A percentile compares a stretch with the other conserved stretches of the same genome.
Conservation (phyloP, 2,797 vertebrate genomes). For the Pterois miles region DNA sequence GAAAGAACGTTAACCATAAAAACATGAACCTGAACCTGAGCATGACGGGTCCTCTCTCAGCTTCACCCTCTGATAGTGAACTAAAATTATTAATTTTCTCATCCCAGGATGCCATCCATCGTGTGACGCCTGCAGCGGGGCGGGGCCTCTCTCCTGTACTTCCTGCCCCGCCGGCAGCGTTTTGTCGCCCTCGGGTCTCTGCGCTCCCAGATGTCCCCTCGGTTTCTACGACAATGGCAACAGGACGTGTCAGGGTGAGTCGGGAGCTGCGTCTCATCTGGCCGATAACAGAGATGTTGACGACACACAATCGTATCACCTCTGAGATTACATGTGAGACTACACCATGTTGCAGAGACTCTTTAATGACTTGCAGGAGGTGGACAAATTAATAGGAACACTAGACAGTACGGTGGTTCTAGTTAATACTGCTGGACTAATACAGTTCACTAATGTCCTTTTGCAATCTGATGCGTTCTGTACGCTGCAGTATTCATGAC, state of each 20-base stretch:
- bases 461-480: background rate
- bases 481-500: background rate
- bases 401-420: background rate
- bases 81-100: background rate
- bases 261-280: background rate
- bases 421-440: background rate
- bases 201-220: conserved; percentile 79
- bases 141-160: conserved; percentile 85
- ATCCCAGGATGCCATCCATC: conserved; percentile 89
- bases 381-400: background rate
- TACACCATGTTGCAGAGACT: accelerated
- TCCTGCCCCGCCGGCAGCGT: conserved; percentile 82
- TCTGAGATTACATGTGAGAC: background rate
- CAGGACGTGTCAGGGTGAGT: conserved; percentile 86
- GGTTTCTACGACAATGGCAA: conserved; percentile 86
- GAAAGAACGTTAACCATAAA: no score
- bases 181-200: conserved; percentile 84
- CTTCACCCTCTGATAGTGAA: background rate
- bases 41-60: background rate
- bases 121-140: conserved; percentile 85
- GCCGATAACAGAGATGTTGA: background rate
- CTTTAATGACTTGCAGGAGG: background rate
- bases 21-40: background rate
- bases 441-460: background rate
- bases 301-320: background rate